Evolutionary conservation across 2,888 invertebrate species (phyloP), one percentile per base, ranked within the genome.

Genomic region (Drosophila paucipuncta): DNA sequence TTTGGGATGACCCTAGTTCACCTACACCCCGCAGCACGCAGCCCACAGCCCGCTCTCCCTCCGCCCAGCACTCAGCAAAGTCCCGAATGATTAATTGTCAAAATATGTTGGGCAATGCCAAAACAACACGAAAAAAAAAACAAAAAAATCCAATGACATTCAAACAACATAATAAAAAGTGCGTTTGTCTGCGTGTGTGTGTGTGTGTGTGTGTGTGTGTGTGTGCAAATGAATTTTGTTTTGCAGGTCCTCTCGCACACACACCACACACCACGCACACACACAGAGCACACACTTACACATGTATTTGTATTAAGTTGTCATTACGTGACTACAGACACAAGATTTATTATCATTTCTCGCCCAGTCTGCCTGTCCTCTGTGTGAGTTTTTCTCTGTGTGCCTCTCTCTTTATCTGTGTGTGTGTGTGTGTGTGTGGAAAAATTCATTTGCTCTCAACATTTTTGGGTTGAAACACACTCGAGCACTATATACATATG

Each of bases 291-390:
- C 64, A 67, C 58, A 58, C 67, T 66, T 50, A 83, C 79, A 84
- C 82, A 84, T 85, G 88, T 89, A 85, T 83, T 86, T 88, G 87
- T 91, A 91, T 91, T 91, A 91, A 91, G 91, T 92, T 91, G 91
- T 91, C 91, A 91, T 91, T 92, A 92, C 91, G 91, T 92, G 92
- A 91, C 91, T 91, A 86, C 91, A 88, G 83, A 84, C 88, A 83
- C 67, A 91, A 92, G 91, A 91, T 92, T 91, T 92, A 91, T 91
- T 90, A 89, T 81, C 85, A 83, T 83, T 87, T 78, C 68, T 76
- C 72, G 75, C 75, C 60, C 75, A 58, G 63, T 72, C 59, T 73
- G 62, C 22, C 37, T 66, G 28, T 28, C 28, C 41, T 47, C 33
- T 55, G 39, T 47, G 31, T 64, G 37, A 6, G 33, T 54, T 35